These are phyloP conservation scores for Protobothrops mucrosquamatus DNA, from an alignment of 2,113 vertebrate genomes.

Conservation along the genomic window DNA sequence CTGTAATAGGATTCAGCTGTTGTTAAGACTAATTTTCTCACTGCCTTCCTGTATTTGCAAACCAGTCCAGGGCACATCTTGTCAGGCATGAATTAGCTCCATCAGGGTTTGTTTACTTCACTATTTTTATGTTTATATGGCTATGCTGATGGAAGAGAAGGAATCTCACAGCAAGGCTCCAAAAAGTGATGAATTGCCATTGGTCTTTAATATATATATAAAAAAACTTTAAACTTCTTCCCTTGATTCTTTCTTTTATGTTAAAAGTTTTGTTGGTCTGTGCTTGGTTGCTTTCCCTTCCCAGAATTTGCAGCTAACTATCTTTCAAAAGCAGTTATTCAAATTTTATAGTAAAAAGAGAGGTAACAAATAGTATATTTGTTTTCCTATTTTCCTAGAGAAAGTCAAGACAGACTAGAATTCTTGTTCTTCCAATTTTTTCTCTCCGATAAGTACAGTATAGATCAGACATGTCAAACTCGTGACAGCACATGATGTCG, in stretches of 20 bases:
- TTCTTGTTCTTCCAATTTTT: not conserved
- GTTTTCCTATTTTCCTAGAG: not conserved
- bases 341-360: not conserved
- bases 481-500: no score
- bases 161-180: not conserved
- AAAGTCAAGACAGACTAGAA: not conserved
- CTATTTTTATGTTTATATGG: slow-evolving; percentile 11
- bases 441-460: not conserved
- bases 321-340: not conserved
- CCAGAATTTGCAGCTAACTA: not conserved
- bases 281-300: not conserved
- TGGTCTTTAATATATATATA: not conserved
- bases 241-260: not conserved
- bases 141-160: not conserved
- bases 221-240: not conserved
- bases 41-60: not conserved
- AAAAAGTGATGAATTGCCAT: not conserved
- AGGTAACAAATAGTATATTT: not conserved
- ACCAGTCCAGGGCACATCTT: not conserved
- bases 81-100: slow-evolving; percentile 23
- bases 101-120: not conserved
- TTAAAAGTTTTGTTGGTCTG: not conserved
- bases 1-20: slow-evolving; percentile 21
- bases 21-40: not conserved
- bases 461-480: no score